phyloP scores from a whole-genome alignment of 2,113 vertebrate genomes.

The Meleagris gallopavo region DNA sequence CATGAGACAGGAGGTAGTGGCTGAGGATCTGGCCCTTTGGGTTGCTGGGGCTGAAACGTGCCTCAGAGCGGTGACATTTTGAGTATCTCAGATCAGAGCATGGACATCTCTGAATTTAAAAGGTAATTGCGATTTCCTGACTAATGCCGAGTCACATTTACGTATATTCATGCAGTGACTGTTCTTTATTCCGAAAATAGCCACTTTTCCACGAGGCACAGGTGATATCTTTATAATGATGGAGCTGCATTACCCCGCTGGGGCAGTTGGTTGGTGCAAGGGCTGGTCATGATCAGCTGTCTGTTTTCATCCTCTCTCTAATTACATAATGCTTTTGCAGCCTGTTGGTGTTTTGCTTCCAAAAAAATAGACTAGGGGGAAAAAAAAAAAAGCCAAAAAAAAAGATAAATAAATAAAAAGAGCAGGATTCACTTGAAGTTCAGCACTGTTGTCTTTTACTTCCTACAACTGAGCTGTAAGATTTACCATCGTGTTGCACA shows the following conservation, averaged over 20 bases:
- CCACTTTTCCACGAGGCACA: neutral
- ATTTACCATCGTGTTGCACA: neutral
- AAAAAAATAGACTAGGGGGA: neutral
- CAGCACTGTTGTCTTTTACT: neutral
- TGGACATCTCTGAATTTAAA: conserved; percentile 38
- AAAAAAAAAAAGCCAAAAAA: neutral
- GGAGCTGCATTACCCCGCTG: neutral
- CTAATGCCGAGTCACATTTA: conserved; percentile 29
- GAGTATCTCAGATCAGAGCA: conserved; percentile 41
- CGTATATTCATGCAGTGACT: conserved; percentile 26
- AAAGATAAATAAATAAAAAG: neutral
- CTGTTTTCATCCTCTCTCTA: neutral
- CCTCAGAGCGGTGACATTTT: conserved; percentile 60
- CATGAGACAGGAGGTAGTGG: neutral
- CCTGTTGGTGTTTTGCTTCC: neutral
- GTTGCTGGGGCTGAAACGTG: conserved; percentile 47
- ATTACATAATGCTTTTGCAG: neutral
- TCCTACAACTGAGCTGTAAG: neutral
- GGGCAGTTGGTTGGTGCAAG: neutral
- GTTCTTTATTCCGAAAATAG: conserved; percentile 47
- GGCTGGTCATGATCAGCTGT: neutral
- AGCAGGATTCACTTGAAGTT: neutral
- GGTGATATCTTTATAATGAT: neutral
- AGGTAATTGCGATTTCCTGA: conserved; percentile 55
- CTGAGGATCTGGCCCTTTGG: conserved; percentile 51